Base-by-base conservation (phyloP, 2,888 invertebrate genomes). In the Brenthis hecate region DNA sequence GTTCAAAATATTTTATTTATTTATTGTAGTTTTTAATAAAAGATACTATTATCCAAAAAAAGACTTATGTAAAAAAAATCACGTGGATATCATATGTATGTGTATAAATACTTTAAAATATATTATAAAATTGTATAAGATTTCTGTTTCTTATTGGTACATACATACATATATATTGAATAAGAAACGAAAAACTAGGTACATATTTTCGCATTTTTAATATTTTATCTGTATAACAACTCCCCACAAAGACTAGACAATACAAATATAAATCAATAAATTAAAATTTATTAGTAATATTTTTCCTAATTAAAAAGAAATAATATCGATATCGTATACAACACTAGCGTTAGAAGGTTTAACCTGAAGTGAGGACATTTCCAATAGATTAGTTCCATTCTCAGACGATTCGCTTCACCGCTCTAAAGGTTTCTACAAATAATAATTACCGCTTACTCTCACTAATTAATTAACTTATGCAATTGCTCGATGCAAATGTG, bases 371-470 rank as follows among this genome's bases (percentile, higher is more conserved):
- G 73, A 72, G 73, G 70, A 75, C 76, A 71, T 77, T 77, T 77
- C 75, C 76, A 76, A 77, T 77, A 76, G 76, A 77, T 77, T 76
- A 75, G 74, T 75, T 76, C 76, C 73, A 73, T 74, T 73, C 73
- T 70, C 66, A 66, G 66, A 55, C 70, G 71, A 69, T 74, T 74
- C 73, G 73, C 70, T 75, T 72, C 60, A 57, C 65, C 70, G 70
- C 74, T 69, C 69, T 66, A 54, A 61, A 69, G 64, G 69, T 66
- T 69, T 50, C 69, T 69, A 66, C 71, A 69, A 71, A 71, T 71
- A 71, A 71, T 66, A 69, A 71, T 71, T 69, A 69, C 57, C 64
- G 36, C 51, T 50, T 50, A 60, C 50, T 60, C 60, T 60, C 13
- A 13, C 28, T 56, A 56, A 62, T 56, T 58, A 65, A 71, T 65